Base-by-base conservation (phyloP, 2,113 vertebrate species). In the Columba janthina region DNA sequence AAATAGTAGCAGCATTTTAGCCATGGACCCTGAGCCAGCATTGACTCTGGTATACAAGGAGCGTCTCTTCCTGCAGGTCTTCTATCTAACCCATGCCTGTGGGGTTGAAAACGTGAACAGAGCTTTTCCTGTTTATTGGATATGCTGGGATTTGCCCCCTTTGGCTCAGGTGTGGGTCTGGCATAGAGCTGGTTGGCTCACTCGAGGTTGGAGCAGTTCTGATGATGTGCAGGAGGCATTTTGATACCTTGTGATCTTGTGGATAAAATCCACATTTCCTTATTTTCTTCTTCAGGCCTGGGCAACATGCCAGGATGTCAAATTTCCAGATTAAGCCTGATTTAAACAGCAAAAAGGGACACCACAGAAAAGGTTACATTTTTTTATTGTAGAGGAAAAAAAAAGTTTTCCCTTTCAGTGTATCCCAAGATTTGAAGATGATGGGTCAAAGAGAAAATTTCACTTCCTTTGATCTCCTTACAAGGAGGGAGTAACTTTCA, bases 381-480 rank as follows among this genome's bases (percentile, higher is more conserved):
- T 36, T 81, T 48, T 50, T 71, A 19, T 19, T 57, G 65, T 90
- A 83, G 46, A 57, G 15, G 6, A 44, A 77, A 71, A 71, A 57
- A 32, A 25, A 5, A 0, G 0, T 65, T 70, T 32, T 80, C 12
- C 8, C 22, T 91, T 48, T 85, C 32, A 46, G 3, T 60, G 6
- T 89, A 28, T 88, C 34, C 51, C 51, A 62, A 28, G 67, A 67
- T 93, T 53, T 48, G 56, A 88, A 86, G 38, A 19, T 74, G 11
- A 74, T 85, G 42, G 22, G 31, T 88, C 71, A 69, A 88, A 91
- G 31, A 91, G 50, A 66, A 93, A 60, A 29, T 80, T 85, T 88
- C 5, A 17, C 15, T 80, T 94, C 29, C 16, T 90, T 90, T 93
- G 78, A 67, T 96, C 71, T 88, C 28, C n/a, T 87, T 83, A 90